phyloP scores from a whole-genome alignment of 2,797 vertebrate species.

The Mormyrus hasselquistii region DNA sequence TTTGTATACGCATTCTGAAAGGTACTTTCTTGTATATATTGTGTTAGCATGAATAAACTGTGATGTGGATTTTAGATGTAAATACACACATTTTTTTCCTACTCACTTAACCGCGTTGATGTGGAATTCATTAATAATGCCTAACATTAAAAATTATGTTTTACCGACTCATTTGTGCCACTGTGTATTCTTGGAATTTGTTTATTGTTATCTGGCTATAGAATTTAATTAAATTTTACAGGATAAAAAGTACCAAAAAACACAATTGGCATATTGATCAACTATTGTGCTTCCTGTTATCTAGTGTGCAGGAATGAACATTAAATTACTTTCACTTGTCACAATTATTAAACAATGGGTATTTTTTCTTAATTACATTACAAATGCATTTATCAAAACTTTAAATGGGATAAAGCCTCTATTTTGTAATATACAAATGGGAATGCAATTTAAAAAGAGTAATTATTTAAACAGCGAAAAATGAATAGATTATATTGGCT shows the following conservation, averaged over 20 bases:
- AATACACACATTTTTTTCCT: constrained; percentile 76
- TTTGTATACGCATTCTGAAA: constrained; percentile 72
- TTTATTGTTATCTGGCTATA: background rate
- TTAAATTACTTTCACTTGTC: background rate
- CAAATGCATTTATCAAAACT: background rate
- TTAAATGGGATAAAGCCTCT: background rate
- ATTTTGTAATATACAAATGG: background rate
- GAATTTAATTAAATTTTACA: background rate
- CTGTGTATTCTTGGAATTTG: background rate
- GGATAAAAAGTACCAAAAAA: background rate
- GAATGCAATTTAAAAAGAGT: background rate
- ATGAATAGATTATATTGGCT: background rate
- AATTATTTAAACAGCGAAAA: background rate
- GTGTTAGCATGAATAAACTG: constrained; percentile 88
- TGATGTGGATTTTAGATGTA: constrained; percentile 87
- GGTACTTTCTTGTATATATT: constrained; percentile 80
- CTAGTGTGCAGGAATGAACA: background rate
- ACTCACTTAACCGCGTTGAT: constrained; percentile 82
- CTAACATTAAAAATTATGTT: constrained; percentile 66
- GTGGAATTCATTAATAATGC: constrained; percentile 88
- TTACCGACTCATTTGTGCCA: constrained; percentile 49
- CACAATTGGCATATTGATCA: background rate
- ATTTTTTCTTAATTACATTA: background rate
- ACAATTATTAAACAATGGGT: background rate
- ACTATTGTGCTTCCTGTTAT: background rate